Conservation (phyloP, 2,797 vertebrate genomes). For the Argyrosomus regius region DNA sequence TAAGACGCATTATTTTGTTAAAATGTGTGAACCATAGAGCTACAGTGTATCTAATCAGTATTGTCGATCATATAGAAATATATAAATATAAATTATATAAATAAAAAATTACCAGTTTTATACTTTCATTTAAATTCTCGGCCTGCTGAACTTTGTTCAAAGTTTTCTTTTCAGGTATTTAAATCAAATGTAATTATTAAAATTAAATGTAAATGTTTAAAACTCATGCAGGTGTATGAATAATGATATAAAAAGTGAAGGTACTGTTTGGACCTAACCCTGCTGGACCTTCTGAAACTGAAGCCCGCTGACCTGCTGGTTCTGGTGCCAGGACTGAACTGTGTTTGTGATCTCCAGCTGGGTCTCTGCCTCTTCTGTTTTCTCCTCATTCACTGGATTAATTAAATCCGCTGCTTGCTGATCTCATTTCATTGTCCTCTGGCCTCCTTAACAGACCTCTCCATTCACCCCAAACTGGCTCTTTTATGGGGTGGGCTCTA, state of each 20-base stretch:
- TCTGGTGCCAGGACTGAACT: slow-evolving; percentile 39
- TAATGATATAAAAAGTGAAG: slow-evolving; percentile 4
- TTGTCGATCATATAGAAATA: no score
- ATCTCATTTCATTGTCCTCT: slow-evolving; percentile 69
- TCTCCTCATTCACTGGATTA: slow-evolving; percentile 69
- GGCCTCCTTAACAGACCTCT: slow-evolving; percentile 59
- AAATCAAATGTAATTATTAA: no score
- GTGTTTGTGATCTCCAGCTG: slow-evolving; percentile 49
- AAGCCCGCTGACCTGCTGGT: slow-evolving; percentile 39
- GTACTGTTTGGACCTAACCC: slow-evolving; percentile 25
- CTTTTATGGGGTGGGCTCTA: slow-evolving; percentile 38
- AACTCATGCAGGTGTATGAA: no score
- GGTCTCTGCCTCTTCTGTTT: slow-evolving; percentile 58
- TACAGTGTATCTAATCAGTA: no score
- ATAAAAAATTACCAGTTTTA: no score
- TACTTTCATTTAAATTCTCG: no score
- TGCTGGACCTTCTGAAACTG: slow-evolving; percentile 36
- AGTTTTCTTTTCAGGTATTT: no score
- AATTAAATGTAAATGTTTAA: no score
- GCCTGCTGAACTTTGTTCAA: no score
- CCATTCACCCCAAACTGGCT: slow-evolving; percentile 59
- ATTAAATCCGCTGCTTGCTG: slow-evolving; percentile 64
- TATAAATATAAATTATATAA: no score
- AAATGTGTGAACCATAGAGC: no score
- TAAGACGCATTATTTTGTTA: background rate